A percentile compares a stretch with the other conserved stretches of the same genome.
Evolutionary conservation across 2,797 vertebrate species (phyloP).

Genomic region (Heteromormyrus szaboi): DNA sequence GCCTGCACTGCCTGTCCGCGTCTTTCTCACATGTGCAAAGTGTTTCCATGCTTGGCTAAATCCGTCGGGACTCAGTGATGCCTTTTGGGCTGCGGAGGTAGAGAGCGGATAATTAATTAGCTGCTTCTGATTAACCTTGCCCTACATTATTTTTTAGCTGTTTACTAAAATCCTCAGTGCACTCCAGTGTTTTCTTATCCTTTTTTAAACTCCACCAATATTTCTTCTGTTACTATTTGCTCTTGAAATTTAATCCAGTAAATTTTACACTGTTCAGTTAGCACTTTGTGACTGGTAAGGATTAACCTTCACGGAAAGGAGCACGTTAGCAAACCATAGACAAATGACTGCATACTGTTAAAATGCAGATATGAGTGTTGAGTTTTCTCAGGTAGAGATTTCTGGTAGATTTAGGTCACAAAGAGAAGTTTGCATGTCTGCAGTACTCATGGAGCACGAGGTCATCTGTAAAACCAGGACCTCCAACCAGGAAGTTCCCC

Average conservation of each 20-base stretch:
- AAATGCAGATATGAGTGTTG: not conserved
- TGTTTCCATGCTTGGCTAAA: not conserved
- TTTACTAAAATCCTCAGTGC: not conserved
- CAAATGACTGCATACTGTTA: not conserved
- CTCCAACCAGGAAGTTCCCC: not conserved
- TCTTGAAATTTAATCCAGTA: not conserved
- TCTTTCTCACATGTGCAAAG: not conserved
- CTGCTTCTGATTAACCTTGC: slow-evolving; percentile 8
- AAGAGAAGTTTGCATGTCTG: not conserved
- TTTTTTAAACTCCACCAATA: not conserved
- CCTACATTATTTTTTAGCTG: slow-evolving; percentile 1
- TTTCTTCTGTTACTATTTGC: not conserved
- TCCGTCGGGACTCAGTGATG: not conserved
- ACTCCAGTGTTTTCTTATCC: not conserved
- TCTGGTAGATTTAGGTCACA: not conserved
- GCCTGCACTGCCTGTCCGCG: not conserved
- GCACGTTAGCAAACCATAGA: not conserved
- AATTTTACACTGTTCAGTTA: not conserved
- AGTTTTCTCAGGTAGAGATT: not conserved
- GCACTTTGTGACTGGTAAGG: not conserved
- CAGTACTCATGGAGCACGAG: not conserved
- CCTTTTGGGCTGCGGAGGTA: not conserved
- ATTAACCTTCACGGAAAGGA: not conserved
- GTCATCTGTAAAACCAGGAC: not conserved
- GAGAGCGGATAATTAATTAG: not conserved